Percentiles rank a stretch among this genome's conserved stretches.
These are phyloP conservation scores for Thryonomys swinderianus DNA, from an alignment of 2,113 vertebrate genomes.

Conservation along the genomic window DNA sequence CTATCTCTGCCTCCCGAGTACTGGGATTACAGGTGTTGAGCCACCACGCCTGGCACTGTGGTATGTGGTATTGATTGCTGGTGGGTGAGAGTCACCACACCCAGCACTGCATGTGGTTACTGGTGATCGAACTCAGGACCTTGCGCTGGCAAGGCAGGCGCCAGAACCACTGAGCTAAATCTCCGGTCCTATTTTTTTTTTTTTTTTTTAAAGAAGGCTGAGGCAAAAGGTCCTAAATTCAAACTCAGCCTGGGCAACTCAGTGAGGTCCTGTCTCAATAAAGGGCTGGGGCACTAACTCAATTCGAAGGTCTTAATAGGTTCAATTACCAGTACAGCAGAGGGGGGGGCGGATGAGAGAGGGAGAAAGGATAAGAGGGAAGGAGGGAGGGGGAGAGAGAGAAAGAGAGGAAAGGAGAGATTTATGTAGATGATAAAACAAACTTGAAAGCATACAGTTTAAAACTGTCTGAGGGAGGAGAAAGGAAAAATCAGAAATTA, in stretches of 20 bases:
- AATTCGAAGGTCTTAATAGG: neutral
- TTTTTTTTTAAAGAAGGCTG: neutral
- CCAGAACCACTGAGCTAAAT: no score
- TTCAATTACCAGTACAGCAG: neutral
- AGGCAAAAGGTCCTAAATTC: neutral
- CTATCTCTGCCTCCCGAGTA: no score
- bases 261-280: neutral
- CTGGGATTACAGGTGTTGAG: no score
- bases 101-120: no score
- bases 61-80: no score
- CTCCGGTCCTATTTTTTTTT: no score
- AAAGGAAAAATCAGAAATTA: neutral
- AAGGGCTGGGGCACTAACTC: neutral
- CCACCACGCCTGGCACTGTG: no score
- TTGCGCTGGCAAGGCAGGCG: no score
- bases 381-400: neutral
- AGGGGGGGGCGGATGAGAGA: no score
- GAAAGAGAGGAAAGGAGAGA: neutral
- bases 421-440: neutral
- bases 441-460: neutral
- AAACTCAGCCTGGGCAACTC: neutral
- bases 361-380: neutral
- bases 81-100: no score
- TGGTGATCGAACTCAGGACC: no score
- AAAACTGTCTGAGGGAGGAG: neutral